phyloP scores from a whole-genome alignment of 2,888 invertebrate species.

The Diachrysia chrysitis region DNA sequence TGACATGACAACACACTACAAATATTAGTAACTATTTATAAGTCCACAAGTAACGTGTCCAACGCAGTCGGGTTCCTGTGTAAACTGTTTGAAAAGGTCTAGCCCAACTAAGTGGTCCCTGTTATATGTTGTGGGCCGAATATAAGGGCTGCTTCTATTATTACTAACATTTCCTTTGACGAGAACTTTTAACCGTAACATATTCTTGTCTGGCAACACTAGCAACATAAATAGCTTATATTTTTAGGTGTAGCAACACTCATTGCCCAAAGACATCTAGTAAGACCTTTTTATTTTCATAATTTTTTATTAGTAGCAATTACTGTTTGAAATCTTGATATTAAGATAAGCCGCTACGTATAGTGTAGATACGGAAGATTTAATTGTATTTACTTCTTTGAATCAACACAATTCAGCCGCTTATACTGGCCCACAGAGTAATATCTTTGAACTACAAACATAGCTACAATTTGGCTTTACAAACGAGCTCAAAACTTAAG shows the following conservation, averaged over 20 bases:
- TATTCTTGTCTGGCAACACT: not conserved
- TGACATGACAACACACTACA: not conserved
- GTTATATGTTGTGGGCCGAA: constrained; percentile 41
- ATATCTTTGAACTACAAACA: constrained; percentile 49
- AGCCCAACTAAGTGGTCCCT: constrained; percentile 71
- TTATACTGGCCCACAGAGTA: constrained; percentile 43
- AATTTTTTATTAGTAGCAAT: not conserved
- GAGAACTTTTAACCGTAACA: not conserved
- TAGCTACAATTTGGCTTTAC: constrained; percentile 47
- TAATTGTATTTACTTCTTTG: not conserved
- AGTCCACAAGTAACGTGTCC: not conserved
- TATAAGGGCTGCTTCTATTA: constrained; percentile 21
- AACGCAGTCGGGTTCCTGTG: constrained; percentile 23
- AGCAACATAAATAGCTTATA: not conserved
- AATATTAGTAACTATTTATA: not conserved
- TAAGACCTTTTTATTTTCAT: not conserved
- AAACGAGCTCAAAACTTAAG: constrained; percentile 39
- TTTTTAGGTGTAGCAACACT: not conserved
- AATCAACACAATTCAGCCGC: not conserved
- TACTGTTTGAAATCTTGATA: not conserved
- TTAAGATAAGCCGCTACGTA: not conserved
- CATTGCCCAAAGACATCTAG: not conserved
- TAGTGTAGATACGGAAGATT: not conserved
- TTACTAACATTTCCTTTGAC: not conserved
- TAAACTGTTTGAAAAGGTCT: constrained; percentile 43